Evolutionary conservation across 2,888 invertebrate genomes (phyloP), one percentile per base, ranked within the genome.

Genomic region (Pristionchus arcanus): DNA sequence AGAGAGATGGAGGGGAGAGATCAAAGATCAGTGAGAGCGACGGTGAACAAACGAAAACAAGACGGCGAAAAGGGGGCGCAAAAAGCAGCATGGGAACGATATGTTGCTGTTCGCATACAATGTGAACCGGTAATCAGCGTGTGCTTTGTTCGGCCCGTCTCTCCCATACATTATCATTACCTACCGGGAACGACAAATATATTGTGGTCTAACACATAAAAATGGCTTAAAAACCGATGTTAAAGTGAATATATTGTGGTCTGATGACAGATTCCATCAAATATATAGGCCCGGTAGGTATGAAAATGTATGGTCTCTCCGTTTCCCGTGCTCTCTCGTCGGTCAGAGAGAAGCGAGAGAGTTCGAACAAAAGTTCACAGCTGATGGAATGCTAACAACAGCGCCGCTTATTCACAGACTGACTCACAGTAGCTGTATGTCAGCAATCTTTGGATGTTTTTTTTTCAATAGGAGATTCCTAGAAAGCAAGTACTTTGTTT

Each of bases 91-190:
- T 55, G 55, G 55, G 55, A 55, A 21, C 55, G 55, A n/a, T n/a
- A n/a, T 74, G 74, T 74, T 74, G 25, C 81, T 77, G 49, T 28
- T 49, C 77, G 81, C 53, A 81, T 21, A 81, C 81, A 81, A 81
- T 2, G 49, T n/a, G n/a, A 81, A 81, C 81, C 81, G 49, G 81
- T 81, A 81, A 81, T 81, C 42, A 81, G 28, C 49, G 53, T 19
- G 53, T 19, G 25, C 74, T 25, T 42, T 37, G 21, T 71, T 77
- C 42, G 21, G 28, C 25, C 19, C 4, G 34, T 34, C 16, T 71
- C n/a, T n/a, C n/a, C n/a, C n/a, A n/a, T n/a, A n/a, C n/a, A n/a
- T n/a, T n/a, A n/a, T n/a, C n/a, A n/a, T n/a, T n/a, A n/a, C n/a
- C n/a, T n/a, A n/a, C n/a, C n/a, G n/a, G n/a, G n/a, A n/a, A n/a